Conservation (phyloP, 2,113 vertebrate genomes). For the Sclerurus mexicanus region DNA sequence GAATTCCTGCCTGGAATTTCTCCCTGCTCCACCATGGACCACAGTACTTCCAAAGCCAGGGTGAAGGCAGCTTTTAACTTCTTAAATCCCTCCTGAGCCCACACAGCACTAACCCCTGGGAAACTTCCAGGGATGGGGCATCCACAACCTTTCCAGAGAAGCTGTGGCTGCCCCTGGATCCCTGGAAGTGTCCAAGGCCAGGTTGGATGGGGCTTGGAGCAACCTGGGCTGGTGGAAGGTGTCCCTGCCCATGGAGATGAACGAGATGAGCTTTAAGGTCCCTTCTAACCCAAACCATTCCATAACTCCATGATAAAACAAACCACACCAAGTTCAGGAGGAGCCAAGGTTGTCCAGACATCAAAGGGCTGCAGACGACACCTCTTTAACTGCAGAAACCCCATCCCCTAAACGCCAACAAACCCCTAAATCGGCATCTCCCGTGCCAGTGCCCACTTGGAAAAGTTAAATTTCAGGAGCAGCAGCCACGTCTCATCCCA, state of each 20-base stretch:
- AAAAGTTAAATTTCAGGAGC: neutral
- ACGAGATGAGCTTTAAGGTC: too few species aligned
- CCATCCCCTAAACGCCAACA: neutral
- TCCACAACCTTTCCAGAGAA: neutral
- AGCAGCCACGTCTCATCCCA: neutral
- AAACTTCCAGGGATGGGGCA: neutral
- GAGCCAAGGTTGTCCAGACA: neutral
- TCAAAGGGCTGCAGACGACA: neutral
- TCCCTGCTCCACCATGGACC: neutral
- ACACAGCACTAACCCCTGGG: neutral
- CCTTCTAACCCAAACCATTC: neutral
- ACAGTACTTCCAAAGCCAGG: neutral
- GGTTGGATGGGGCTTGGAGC: neutral
- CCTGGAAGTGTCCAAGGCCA: neutral
- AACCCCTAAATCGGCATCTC: neutral
- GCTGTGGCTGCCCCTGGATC: neutral
- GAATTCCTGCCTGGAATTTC: rapidly evolving
- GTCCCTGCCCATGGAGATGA: neutral
- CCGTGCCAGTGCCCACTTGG: neutral
- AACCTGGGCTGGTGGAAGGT: rapidly evolving
- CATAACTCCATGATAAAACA: neutral
- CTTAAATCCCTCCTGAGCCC: neutral
- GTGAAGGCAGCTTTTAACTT: neutral
- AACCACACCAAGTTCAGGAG: neutral
- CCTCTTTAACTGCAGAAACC: neutral